Evolutionary conservation across 2,888 invertebrate genomes (phyloP).

Genomic region (Brachynemurus nebulosus): DNA sequence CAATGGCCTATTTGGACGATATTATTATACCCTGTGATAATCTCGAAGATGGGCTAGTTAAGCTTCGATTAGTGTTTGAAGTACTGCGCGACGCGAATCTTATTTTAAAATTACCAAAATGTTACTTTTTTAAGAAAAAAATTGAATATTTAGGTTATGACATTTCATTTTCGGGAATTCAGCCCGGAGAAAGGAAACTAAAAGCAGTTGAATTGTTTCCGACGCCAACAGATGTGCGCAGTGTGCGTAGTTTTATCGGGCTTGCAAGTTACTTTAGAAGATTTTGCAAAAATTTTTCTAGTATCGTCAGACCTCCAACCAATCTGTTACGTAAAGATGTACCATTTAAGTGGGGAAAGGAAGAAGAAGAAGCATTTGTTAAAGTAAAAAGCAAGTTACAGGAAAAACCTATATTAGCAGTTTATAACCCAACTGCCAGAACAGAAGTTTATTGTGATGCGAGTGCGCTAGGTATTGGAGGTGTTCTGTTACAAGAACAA

Average conservation of each 20-base stretch:
- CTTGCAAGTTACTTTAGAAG: conserved; percentile 6
- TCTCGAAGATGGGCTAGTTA: conserved; percentile 15
- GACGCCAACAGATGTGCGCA: neutral
- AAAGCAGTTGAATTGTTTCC: neutral
- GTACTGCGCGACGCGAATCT: conserved; percentile 13
- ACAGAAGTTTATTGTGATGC: neutral
- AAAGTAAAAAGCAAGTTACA: neutral
- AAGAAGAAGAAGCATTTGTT: neutral
- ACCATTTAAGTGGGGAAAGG: neutral
- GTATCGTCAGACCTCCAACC: neutral
- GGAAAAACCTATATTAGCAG: neutral
- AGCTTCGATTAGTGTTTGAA: conserved; percentile 15
- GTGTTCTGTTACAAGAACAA: conserved; percentile 6
- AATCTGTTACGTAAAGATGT: neutral
- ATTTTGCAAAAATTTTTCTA: conserved; percentile 17
- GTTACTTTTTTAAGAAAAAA: conserved; percentile 17
- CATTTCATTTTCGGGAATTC: conserved; percentile 15
- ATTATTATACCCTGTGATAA: conserved; percentile 16
- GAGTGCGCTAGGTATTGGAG: neutral
- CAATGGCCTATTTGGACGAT: conserved; percentile 18
- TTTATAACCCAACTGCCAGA: neutral
- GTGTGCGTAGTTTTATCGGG: neutral
- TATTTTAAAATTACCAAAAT: conserved; percentile 19
- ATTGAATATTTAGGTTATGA: conserved; percentile 21
- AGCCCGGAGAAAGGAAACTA: conserved; percentile 6